Base-by-base conservation (phyloP, 2,113 vertebrate species). In the Rhea americana region DNA sequence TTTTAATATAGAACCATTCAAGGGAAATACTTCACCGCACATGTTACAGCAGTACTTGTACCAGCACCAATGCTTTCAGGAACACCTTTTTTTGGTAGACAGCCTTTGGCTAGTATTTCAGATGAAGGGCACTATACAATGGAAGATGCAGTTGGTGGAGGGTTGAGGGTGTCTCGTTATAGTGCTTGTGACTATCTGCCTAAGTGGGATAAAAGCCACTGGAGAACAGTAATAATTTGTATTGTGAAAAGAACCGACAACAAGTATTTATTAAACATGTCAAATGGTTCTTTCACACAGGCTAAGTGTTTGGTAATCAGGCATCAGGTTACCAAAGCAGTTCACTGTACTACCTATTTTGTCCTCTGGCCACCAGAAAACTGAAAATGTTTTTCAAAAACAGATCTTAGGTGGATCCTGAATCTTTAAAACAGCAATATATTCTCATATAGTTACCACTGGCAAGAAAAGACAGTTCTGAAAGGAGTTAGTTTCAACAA, bases 41-140 rank as follows among this genome's bases (percentile, higher is more conserved):
- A 1, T 6, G 48, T 37, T n/a, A n/a, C 3, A 62, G 82, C 11
- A 15, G 8, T 7, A 39, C 1, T 1, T 1, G 24, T 72, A 67
- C 8, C 43, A 19, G 81, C 5, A 3, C 48, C 1, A 13, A n/a
- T 2, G 7, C 26, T 28, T 47, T 3, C 19, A 72, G 71, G 24
- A 66, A 26, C 16, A 32, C n/a, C 2, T 0, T 41, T 41, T 45
- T 70, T 55, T 32, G 51, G 66, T 3, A 62, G 66, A 12, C 45
- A 50, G 81, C 74, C 75, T 20, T 48, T 15, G 30, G 47, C 56
- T 14, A 45, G 15, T 3, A 30, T 75, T 37, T 53, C 79, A 37
- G 61, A 68, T 2, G 12, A 24, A 82, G 20, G 73, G 78, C 70
- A 77, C 78, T 26, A 4, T 2, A 5, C 50, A 16, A 37, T 4